Percentiles rank a stretch among this genome's conserved stretches.
These are phyloP conservation scores for Scomber scombrus DNA, from an alignment of 2,113 vertebrate genomes.

Conservation along the genomic window DNA sequence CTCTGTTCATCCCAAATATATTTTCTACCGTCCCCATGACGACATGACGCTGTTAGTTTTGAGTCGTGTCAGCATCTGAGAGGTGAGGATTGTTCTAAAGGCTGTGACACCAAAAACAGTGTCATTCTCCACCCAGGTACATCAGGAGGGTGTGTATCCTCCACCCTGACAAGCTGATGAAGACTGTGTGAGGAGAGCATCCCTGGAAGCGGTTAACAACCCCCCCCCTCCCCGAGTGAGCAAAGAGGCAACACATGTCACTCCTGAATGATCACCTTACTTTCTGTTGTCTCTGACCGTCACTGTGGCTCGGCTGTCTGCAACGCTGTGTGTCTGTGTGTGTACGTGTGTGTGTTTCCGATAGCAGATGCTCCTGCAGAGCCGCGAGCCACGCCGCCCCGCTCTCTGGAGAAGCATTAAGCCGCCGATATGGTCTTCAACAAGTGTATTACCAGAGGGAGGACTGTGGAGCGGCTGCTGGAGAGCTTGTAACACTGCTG, in stretches of 20 bases:
- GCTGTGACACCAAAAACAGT: background rate
- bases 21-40: no score
- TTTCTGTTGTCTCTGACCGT: conserved; percentile 3
- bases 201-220: background rate
- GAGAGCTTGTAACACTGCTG: conserved; percentile 1
- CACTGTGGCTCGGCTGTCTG: conserved; percentile 8
- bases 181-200: background rate
- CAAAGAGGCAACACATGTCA: conserved; percentile 38
- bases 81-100: background rate
- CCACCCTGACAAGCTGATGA: conserved; percentile 1
- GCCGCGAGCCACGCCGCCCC: background rate
- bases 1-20: no score
- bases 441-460: conserved; percentile 6
- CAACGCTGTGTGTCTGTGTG: background rate
- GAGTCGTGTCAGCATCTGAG: background rate
- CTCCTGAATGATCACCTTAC: background rate
- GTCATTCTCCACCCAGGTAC: background rate
- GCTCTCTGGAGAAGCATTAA: conserved; percentile 21
- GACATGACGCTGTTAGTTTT: no score
- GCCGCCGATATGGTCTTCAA: conserved; percentile 4
- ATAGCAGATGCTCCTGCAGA: conserved; percentile 19
- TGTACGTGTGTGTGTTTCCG: background rate
- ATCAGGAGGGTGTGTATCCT: background rate
- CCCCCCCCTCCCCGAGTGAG: background rate
- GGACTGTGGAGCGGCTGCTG: conserved; percentile 17